These are phyloP conservation scores for Eulemur macaco DNA, from an alignment of 2,113 vertebrate genomes.

Conservation along the genomic window DNA sequence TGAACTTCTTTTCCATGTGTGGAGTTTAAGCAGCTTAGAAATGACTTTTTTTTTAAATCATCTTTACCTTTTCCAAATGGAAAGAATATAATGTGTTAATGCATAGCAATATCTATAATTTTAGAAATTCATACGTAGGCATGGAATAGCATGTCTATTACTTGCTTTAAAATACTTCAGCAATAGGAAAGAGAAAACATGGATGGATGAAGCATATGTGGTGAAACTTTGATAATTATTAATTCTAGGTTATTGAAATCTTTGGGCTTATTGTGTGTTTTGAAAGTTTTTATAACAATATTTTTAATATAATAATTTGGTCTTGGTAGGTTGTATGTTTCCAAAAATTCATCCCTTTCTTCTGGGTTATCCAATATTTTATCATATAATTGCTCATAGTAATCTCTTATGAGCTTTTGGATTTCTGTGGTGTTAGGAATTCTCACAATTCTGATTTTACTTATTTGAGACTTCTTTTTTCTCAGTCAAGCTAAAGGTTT, in stretches of 20 bases:
- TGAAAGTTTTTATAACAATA: not conserved
- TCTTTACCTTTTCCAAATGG: slow-evolving; percentile 3
- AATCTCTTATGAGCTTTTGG: not conserved
- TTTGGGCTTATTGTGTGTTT: not conserved
- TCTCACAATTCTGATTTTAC: not conserved
- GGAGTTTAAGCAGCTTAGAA: not conserved
- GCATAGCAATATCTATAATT: not conserved
- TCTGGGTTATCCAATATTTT: not conserved
- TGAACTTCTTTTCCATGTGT: not conserved
- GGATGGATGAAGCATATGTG: not conserved
- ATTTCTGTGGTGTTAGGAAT: not conserved
- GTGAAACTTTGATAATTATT: not conserved
- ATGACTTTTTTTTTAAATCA: not conserved
- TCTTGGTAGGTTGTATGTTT: not conserved
- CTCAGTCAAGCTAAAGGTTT: not conserved
- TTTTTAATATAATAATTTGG: not conserved
- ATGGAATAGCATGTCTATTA: not conserved
- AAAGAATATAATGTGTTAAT: not conserved
- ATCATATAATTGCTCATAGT: not conserved
- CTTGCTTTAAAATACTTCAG: not conserved
- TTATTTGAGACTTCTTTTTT: not conserved
- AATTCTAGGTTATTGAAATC: not conserved
- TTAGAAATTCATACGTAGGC: not conserved
- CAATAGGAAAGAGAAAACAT: not conserved
- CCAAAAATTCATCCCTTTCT: not conserved